phyloP scores from a whole-genome alignment of 1,140 invertebrate genomes.

The Cyclargus thomasi region DNA sequence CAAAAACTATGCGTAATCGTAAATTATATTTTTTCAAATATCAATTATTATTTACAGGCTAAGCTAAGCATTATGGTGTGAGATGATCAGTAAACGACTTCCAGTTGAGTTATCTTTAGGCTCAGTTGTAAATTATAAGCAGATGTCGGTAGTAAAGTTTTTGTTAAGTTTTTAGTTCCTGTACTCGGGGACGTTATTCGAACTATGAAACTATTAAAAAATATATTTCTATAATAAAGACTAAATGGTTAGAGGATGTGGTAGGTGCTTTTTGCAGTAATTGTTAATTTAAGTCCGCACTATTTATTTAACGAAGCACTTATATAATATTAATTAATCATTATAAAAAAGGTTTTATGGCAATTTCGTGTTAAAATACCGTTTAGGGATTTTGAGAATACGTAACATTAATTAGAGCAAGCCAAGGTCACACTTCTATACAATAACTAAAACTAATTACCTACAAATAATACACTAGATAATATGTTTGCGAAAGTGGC shows the following conservation, averaged over 20 bases:
- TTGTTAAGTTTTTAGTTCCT: neutral
- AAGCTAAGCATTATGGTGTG: neutral
- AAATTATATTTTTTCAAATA: too few relatives aligned
- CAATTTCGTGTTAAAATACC: neutral
- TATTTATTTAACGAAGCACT: neutral
- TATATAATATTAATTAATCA: neutral
- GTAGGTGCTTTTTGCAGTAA: too few relatives aligned
- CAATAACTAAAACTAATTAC: neutral
- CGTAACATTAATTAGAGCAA: constrained; percentile 1
- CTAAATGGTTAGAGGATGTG: neutral
- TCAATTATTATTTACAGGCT: neutral
- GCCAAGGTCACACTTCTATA: neutral
- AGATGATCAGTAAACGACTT: neutral
- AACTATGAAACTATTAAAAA: neutral
- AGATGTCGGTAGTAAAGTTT: constrained; percentile 9
- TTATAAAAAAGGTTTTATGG: neutral
- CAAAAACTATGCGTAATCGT: too few relatives aligned
- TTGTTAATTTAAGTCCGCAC: neutral
- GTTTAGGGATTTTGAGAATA: neutral
- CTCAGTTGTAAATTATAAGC: constrained; percentile 5
- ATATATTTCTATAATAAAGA: neutral
- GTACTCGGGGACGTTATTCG: neutral
- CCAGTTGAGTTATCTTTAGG: neutral
- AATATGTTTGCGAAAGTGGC: neutral
- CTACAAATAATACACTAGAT: neutral